A percentile compares a stretch with the other conserved stretches of the same genome.
These are phyloP conservation scores for Octomys mimax DNA, from an alignment of 2,797 vertebrate species.

Conservation along the genomic window DNA sequence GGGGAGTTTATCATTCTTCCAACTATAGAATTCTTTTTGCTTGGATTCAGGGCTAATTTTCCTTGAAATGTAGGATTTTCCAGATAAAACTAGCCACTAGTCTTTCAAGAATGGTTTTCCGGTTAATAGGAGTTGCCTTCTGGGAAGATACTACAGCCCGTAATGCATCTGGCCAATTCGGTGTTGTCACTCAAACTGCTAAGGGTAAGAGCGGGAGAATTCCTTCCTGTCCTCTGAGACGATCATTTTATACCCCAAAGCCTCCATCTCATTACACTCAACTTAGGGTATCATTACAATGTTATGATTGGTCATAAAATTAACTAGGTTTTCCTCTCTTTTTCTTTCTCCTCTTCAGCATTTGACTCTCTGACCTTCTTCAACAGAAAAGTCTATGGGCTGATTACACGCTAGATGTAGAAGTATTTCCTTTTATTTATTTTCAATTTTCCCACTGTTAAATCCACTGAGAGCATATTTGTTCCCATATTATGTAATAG, in stretches of 20 bases:
- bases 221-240: slow-evolving; percentile 83
- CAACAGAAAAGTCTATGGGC: slow-evolving; percentile 75
- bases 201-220: slow-evolving; percentile 67
- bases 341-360: slow-evolving; percentile 73
- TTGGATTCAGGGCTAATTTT: slow-evolving; percentile 60
- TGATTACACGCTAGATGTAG: slow-evolving; percentile 59
- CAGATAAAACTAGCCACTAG: slow-evolving; percentile 72
- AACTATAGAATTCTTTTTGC: slow-evolving; percentile 62
- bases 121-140: slow-evolving; percentile 51
- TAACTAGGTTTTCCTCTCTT: slow-evolving; percentile 78
- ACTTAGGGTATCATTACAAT: slow-evolving; percentile 84
- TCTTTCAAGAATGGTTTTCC: slow-evolving; percentile 70
- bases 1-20: slow-evolving; percentile 32
- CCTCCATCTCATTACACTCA: slow-evolving; percentile 85
- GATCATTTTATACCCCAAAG: slow-evolving; percentile 87
- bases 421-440: slow-evolving; percentile 82
- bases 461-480: slow-evolving; percentile 77
- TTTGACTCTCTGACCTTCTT: slow-evolving; percentile 80
- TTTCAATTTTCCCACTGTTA: slow-evolving; percentile 81
- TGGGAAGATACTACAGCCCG: slow-evolving; percentile 58
- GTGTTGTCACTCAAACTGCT: slow-evolving; percentile 62
- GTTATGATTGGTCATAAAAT: slow-evolving; percentile 87
- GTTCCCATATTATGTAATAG: slow-evolving; percentile 83
- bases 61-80: slow-evolving; percentile 60
- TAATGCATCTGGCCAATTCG: slow-evolving; percentile 45